phyloP scores from a whole-genome alignment of 2,113 vertebrate genomes.

The Vireo altiloquus region DNA sequence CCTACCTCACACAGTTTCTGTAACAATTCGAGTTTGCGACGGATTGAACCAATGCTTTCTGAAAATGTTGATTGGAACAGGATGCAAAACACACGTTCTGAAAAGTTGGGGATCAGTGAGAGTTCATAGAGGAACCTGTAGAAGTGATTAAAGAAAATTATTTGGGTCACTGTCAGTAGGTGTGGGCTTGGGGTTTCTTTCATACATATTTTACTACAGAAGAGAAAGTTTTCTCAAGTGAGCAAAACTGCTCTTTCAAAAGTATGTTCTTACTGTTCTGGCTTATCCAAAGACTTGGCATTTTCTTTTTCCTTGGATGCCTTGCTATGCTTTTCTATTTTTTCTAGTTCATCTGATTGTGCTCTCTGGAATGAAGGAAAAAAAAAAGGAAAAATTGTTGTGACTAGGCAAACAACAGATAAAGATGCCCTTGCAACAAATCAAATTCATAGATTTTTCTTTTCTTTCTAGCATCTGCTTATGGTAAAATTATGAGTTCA shows the following conservation, averaged over 20 bases:
- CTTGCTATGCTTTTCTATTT: conserved; percentile 88
- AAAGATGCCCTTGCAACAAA: conserved; percentile 34
- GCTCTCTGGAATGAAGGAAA: conserved; percentile 79
- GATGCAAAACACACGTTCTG: conserved; percentile 93
- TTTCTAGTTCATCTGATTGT: conserved; percentile 88
- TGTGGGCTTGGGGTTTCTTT: background rate
- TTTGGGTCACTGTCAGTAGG: background rate
- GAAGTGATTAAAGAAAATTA: background rate
- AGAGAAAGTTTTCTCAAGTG: background rate
- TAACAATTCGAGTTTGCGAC: conserved; percentile 87
- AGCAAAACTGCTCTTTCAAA: background rate
- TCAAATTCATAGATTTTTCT: background rate
- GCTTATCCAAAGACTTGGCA: conserved; percentile 90
- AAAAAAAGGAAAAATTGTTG: background rate
- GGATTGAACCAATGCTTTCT: conserved; percentile 86
- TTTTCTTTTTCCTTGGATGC: conserved; percentile 85
- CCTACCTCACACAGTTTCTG: conserved; percentile 90
- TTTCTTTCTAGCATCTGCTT: conserved; percentile 11
- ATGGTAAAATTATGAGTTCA: conserved; percentile 7
- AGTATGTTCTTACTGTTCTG: conserved; percentile 87
- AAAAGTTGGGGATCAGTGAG: conserved; percentile 93
- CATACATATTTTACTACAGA: background rate
- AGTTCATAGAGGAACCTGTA: conserved; percentile 92
- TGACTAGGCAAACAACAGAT: background rate
- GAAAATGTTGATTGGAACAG: conserved; percentile 92